phyloP scores from a whole-genome alignment of 2,888 invertebrate genomes.

The Lithodes maja region DNA sequence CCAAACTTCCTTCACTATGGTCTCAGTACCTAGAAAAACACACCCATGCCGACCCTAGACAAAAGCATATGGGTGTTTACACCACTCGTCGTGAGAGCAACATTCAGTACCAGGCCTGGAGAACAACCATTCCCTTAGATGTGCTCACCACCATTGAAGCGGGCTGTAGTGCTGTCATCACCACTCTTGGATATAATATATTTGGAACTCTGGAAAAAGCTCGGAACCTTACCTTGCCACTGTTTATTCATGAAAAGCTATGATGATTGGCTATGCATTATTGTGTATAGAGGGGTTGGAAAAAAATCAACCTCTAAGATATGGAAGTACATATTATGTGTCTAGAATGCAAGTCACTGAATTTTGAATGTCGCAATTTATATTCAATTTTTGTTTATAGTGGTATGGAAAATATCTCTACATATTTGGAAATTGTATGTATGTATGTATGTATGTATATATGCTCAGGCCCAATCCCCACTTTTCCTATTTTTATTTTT shows the following conservation, averaged over 20 bases:
- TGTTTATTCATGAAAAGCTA: not conserved
- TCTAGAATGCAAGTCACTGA: no score
- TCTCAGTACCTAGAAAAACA: conserved; percentile 2
- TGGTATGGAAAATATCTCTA: no score
- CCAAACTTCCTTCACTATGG: not conserved
- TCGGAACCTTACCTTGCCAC: not conserved
- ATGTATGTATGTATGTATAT: no score
- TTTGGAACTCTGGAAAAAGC: not conserved
- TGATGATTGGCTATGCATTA: no score
- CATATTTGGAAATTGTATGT: no score
- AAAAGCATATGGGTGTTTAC: not conserved
- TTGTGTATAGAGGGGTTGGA: no score
- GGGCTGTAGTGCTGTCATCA: not conserved
- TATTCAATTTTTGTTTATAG: no score
- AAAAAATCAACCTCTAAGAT: no score
- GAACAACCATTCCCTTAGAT: not conserved
- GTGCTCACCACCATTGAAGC: not conserved
- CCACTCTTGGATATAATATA: not conserved
- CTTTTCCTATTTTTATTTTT: no score
- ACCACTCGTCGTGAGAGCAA: not conserved
- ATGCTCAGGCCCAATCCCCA: no score
- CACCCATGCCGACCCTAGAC: not conserved
- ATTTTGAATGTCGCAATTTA: no score
- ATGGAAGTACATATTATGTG: no score
- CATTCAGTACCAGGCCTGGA: conserved; percentile 16